phyloP scores from a whole-genome alignment of 1,140 invertebrate genomes.

The Acromyrmex heyeri region DNA sequence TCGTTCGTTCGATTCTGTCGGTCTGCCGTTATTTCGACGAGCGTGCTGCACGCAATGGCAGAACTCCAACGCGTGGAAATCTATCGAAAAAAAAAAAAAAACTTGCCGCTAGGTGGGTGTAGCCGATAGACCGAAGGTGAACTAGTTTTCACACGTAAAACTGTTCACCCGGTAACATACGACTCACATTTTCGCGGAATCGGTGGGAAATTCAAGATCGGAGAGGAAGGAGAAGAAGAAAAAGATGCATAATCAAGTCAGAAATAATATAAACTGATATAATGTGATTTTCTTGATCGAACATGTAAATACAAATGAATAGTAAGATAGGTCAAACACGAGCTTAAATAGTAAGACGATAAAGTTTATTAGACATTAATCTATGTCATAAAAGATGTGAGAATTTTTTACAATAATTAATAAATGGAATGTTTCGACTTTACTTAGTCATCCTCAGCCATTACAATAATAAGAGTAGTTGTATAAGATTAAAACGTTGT shows the following conservation, averaged over 20 bases:
- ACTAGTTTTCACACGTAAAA: conserved; percentile 40
- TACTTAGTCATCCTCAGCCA: too few relatives aligned
- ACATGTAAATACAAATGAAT: too few relatives aligned
- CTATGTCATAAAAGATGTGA: too few relatives aligned
- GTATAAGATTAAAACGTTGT: too few relatives aligned
- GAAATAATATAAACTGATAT: too few relatives aligned
- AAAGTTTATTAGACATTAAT: too few relatives aligned
- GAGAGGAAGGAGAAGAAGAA: neutral
- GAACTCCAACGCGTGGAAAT: conserved; percentile 17
- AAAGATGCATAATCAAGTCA: neutral
- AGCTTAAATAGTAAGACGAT: too few relatives aligned
- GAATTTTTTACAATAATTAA: too few relatives aligned
- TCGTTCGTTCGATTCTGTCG: neutral
- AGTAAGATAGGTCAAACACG: too few relatives aligned
- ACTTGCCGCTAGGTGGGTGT: conserved; percentile 30
- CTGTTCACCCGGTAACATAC: neutral
- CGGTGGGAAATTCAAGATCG: neutral
- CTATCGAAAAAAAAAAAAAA: conserved; percentile 36
- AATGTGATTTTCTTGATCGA: too few relatives aligned
- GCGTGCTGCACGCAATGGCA: conserved; percentile 5
- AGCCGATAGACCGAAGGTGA: conserved; percentile 49
- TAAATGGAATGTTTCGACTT: too few relatives aligned
- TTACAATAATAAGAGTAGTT: too few relatives aligned
- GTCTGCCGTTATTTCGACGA: conserved; percentile 20
- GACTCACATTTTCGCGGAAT: neutral